These are phyloP conservation scores for Tringa solitaria DNA, from an alignment of 2,113 vertebrate genomes.

Conservation along the genomic window DNA sequence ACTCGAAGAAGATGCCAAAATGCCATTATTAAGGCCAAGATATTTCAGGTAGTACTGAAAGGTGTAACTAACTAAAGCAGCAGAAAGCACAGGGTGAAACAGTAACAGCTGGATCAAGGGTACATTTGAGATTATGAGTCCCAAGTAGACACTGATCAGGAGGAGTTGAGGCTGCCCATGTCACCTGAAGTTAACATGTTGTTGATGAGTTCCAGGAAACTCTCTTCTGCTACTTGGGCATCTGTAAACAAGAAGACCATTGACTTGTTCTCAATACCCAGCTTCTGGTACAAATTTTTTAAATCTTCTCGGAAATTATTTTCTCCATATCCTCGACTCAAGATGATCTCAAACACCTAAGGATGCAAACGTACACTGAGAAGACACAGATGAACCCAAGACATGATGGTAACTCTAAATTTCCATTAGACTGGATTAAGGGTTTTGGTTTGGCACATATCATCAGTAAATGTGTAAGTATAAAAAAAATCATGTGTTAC, in stretches of 20 bases:
- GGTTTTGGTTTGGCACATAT: not conserved
- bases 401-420: not conserved
- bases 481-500: not conserved
- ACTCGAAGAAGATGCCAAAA: not conserved
- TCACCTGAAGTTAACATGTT: constrained; percentile 97
- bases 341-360: constrained; percentile 91
- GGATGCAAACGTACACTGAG: not conserved
- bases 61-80: not conserved
- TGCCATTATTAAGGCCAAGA: not conserved
- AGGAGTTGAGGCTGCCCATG: not conserved
- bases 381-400: not conserved
- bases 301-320: constrained; percentile 88
- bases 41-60: not conserved
- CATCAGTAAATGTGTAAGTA: not conserved
- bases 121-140: not conserved
- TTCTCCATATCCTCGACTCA: constrained; percentile 90
- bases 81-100: not conserved
- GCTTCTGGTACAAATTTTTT: constrained; percentile 85
- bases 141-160: not conserved
- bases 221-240: constrained; percentile 89
- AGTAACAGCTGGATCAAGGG: not conserved
- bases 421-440: not conserved
- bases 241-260: constrained; percentile 93
- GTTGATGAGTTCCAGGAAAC: constrained; percentile 96
- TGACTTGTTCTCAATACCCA: constrained; percentile 88